phyloP scores from a whole-genome alignment of 2,113 vertebrate genomes.

The Procavia capensis region DNA sequence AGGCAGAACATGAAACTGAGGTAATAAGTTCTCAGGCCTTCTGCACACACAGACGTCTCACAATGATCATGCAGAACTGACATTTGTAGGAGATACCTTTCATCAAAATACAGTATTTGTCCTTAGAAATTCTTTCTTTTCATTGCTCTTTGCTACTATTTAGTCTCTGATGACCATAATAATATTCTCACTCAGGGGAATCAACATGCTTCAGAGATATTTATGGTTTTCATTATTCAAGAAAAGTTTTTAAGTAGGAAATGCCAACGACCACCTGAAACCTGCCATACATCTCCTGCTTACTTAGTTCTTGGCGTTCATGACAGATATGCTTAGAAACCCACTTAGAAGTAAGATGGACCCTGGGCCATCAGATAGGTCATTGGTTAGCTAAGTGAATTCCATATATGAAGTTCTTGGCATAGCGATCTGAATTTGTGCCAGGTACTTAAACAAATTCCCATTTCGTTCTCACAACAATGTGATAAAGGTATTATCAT shows the following conservation, averaged over 20 bases:
- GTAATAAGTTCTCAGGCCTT: background rate
- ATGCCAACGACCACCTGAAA: background rate
- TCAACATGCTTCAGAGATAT: background rate
- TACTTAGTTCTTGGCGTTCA: background rate
- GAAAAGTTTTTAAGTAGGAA: background rate
- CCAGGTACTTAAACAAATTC: background rate
- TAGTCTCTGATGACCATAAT: background rate
- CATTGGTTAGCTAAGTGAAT: background rate
- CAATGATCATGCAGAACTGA: background rate
- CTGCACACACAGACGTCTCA: background rate
- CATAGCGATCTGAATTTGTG: background rate
- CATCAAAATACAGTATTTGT: background rate
- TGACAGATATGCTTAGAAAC: background rate
- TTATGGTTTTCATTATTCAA: slow-evolving; percentile 18
- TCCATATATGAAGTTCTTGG: background rate
- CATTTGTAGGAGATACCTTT: background rate
- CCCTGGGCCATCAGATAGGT: background rate
- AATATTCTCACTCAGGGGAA: background rate
- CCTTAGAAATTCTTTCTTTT: background rate
- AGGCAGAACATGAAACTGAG: background rate
- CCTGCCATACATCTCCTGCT: background rate
- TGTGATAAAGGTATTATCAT: background rate
- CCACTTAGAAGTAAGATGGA: background rate
- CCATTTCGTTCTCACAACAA: background rate
- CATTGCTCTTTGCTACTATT: background rate